These are phyloP conservation scores for Eupithecia abbreviata DNA, from an alignment of 2,888 invertebrate species.

Conservation along the genomic window DNA sequence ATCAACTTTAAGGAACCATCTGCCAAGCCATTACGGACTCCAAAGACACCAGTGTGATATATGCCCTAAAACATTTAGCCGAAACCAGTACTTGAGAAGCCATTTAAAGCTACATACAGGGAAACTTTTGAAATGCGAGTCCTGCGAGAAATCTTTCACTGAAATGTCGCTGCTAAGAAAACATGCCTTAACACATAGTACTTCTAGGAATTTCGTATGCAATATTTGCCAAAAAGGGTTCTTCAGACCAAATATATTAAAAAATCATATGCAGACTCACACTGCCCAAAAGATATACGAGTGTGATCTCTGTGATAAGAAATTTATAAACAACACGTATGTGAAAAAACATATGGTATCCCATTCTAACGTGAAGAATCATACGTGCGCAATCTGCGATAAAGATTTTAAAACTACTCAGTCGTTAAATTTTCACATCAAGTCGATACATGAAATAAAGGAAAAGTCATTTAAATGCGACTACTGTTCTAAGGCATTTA, in stretches of 20 bases:
- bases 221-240: conserved; percentile 4
- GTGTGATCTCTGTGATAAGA: not conserved
- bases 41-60: not conserved
- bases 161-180: not conserved
- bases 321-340: not conserved
- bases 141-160: not conserved
- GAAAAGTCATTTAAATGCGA: not conserved
- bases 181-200: not conserved
- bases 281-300: not conserved
- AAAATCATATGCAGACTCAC: not conserved
- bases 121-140: not conserved
- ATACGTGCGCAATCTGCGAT: not conserved
- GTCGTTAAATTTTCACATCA: not conserved
- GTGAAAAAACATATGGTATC: not conserved
- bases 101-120: not conserved
- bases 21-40: not conserved
- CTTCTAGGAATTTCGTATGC: not conserved
- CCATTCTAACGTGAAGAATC: not conserved
- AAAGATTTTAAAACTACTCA: not conserved
- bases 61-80: not conserved
- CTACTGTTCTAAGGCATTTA: not conserved
- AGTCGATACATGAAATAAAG: not conserved
- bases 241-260: not conserved
- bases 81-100: not conserved
- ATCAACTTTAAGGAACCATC: not conserved